Conservation (phyloP, 2,888 invertebrate species). For the Ommatoiulus sabulosus region DNA sequence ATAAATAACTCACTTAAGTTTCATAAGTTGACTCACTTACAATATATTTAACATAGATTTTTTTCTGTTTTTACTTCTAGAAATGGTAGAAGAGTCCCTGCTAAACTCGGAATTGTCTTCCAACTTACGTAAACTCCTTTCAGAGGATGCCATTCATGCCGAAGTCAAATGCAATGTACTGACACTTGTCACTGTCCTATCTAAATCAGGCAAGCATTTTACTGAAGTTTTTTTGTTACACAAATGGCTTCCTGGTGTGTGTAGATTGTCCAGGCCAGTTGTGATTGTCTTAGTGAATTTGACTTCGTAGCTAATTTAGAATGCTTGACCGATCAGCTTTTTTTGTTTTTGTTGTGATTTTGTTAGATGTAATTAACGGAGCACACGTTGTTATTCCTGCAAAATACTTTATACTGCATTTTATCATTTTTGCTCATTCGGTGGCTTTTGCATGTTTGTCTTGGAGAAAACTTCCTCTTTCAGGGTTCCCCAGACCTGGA, state of each 20-base stretch:
- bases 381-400: no score
- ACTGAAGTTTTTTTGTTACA: not conserved
- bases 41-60: not conserved
- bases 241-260: no score
- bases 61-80: constrained; percentile 14
- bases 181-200: constrained; percentile 53
- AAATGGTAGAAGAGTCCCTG: constrained; percentile 52
- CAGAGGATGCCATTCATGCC: not conserved
- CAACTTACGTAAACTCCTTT: constrained; percentile 56
- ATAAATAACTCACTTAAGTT: not conserved
- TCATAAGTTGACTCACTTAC: not conserved
- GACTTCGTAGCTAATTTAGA: no score
- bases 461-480: no score
- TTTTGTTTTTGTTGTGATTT: no score
- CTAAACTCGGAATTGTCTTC: constrained; percentile 55
- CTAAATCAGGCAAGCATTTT: constrained; percentile 32
- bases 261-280: no score
- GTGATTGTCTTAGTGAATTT: not conserved
- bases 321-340: no score
- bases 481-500: no score
- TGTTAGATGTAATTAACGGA: no score
- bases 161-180: constrained; percentile 58
- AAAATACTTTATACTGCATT: no score
- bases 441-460: no score
- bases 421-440: no score